A percentile compares a stretch with the other conserved stretches of the same genome.
phyloP scores from a whole-genome alignment of 1,140 invertebrate genomes.

The Diorhabda carinulata region DNA sequence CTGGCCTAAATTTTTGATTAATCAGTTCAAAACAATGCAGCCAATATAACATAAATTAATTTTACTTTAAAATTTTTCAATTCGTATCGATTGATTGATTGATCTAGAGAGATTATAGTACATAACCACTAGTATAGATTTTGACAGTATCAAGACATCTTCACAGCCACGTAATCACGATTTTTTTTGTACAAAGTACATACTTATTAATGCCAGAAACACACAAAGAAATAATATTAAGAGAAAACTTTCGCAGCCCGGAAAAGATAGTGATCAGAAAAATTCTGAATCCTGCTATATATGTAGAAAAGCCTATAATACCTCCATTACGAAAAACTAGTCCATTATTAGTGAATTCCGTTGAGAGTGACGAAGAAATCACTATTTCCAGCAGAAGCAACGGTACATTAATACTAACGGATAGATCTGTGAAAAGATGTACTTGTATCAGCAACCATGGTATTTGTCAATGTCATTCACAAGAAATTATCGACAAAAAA shows the following conservation, averaged over 20 bases:
- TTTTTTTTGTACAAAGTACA: too few species aligned
- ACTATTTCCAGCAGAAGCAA: neutral
- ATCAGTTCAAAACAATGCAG: too few species aligned
- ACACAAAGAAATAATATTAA: neutral
- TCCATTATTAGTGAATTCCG: conserved; percentile 7
- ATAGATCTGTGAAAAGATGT: conserved; percentile 12
- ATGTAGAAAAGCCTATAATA: conserved; percentile 36
- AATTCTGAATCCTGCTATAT: conserved; percentile 40
- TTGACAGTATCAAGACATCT: too few species aligned
- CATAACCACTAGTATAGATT: too few species aligned
- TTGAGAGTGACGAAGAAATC: neutral
- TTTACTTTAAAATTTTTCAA: too few species aligned
- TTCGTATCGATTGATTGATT: too few species aligned
- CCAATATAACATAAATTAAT: too few species aligned
- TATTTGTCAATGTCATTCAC: conserved; percentile 27
- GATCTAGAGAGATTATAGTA: too few species aligned
- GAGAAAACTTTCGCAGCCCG: conserved; percentile 14
- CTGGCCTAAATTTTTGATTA: too few species aligned
- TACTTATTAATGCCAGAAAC: conserved; percentile 16
- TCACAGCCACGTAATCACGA: too few species aligned
- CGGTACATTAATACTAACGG: neutral
- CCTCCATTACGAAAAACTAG: conserved; percentile 26
- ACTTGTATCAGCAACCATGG: conserved; percentile 1
- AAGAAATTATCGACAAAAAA: conserved; percentile 22
- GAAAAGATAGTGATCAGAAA: conserved; percentile 29